Evolutionary conservation across 1,140 invertebrate genomes (phyloP).

Genomic region (Caerostris extrusa): DNA sequence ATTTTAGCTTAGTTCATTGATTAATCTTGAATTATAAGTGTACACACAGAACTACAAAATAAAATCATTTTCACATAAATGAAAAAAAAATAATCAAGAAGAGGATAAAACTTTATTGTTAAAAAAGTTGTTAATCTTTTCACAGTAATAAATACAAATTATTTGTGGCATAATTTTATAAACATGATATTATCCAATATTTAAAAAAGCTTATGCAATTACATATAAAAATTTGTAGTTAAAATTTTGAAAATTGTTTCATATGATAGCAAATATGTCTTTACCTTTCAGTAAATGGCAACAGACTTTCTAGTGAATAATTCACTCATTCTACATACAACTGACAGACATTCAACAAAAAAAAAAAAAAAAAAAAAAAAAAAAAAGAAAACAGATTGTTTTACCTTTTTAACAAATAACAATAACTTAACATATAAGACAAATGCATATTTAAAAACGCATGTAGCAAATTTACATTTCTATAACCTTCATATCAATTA

Average conservation of each 20-base stretch:
- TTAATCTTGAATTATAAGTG: too few species aligned
- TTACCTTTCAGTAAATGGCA: neutral
- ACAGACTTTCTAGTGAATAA: neutral
- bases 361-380: too few species aligned
- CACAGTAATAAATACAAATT: neutral
- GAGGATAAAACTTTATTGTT: too few species aligned
- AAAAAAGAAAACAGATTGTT: too few species aligned
- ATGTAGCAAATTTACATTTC: neutral
- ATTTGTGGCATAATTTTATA: neutral
- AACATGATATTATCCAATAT: neutral
- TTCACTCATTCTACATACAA: neutral
- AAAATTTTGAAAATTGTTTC: neutral
- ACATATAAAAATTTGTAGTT: neutral
- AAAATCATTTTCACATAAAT: too few species aligned
- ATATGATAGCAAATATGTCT: neutral
- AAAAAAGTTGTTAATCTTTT: too few species aligned
- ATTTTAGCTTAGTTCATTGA: too few species aligned
- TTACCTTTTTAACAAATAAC: neutral
- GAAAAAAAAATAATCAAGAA: too few species aligned
- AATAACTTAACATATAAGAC: conserved; percentile 16
- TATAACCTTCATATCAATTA: neutral
- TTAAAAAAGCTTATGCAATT: neutral
- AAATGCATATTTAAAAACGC: neutral
- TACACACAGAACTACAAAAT: too few species aligned
- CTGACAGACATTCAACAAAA: neutral